Conservation (phyloP, 2,888 invertebrate genomes). For the Autographa pulchrina region DNA sequence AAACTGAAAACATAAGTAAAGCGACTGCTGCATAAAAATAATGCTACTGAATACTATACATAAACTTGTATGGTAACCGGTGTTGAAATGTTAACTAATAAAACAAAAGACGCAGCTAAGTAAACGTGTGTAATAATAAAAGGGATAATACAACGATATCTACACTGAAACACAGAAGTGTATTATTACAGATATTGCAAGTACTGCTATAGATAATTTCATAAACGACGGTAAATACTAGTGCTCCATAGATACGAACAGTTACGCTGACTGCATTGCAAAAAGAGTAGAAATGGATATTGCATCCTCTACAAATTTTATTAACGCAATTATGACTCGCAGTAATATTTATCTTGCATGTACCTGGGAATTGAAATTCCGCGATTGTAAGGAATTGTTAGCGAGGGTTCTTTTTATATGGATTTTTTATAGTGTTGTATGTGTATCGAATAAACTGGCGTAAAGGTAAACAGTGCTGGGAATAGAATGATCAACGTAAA, state of each 20-base stretch:
- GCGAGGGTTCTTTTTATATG: neutral
- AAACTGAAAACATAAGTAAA: neutral
- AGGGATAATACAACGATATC: conserved; percentile 2
- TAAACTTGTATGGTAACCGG: neutral
- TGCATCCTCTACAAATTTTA: conserved; percentile 11
- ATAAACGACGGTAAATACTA: conserved; percentile 32
- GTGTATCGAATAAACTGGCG: too few species aligned
- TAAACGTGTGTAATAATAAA: neutral
- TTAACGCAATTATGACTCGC: neutral
- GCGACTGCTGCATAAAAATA: neutral
- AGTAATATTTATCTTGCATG: neutral
- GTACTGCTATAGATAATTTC: conserved; percentile 33
- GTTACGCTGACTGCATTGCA: conserved; percentile 15
- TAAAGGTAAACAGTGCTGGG: too few species aligned
- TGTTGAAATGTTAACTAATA: neutral
- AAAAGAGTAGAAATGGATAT: conserved; percentile 18
- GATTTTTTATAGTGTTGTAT: too few species aligned
- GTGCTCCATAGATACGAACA: conserved; percentile 20
- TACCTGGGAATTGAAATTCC: neutral
- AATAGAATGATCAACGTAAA: too few species aligned
- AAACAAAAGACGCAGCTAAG: neutral
- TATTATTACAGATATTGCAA: conserved; percentile 39
- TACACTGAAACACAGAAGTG: conserved; percentile 6
- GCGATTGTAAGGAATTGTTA: neutral
- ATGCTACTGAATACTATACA: neutral